Evolutionary conservation across 2,113 vertebrate species (phyloP).

Genomic region (Atherinomorus stipes): DNA sequence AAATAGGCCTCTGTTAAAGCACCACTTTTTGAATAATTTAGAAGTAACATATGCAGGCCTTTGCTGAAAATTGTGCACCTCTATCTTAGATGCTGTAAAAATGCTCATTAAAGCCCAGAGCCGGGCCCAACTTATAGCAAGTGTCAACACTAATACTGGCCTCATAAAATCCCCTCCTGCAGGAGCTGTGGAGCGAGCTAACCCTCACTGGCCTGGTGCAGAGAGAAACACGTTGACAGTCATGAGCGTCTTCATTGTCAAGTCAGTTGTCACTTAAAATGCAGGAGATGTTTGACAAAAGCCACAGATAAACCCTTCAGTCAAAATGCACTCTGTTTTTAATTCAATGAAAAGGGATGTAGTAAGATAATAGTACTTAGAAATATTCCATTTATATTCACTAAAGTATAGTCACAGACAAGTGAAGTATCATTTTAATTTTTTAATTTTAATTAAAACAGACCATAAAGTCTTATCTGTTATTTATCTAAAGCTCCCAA

Average conservation of each 20-base stretch:
- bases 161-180: slow-evolving; percentile 27
- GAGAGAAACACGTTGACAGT: slow-evolving; percentile 17
- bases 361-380: too few species aligned
- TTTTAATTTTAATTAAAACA: slow-evolving; percentile 2
- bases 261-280: background rate
- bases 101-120: slow-evolving; percentile 36
- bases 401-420: slow-evolving; percentile 3
- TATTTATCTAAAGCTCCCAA: slow-evolving; percentile 4
- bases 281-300: background rate
- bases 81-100: slow-evolving; percentile 35
- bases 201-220: slow-evolving; percentile 2
- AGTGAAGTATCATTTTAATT: slow-evolving; percentile 11
- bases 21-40: slow-evolving; percentile 48
- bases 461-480: slow-evolving; percentile 1
- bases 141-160: slow-evolving; percentile 47
- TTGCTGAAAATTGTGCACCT: slow-evolving; percentile 31
- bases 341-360: too few species aligned
- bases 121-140: slow-evolving; percentile 25
- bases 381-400: too few species aligned
- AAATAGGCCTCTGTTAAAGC: slow-evolving; percentile 36
- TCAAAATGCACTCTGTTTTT: background rate
- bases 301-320: background rate
- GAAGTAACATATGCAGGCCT: slow-evolving; percentile 19
- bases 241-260: slow-evolving; percentile 17
- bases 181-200: background rate